These are phyloP conservation scores for Drosophila lacteicornis DNA, from an alignment of 1,140 invertebrate genomes.

Conservation along the genomic window DNA sequence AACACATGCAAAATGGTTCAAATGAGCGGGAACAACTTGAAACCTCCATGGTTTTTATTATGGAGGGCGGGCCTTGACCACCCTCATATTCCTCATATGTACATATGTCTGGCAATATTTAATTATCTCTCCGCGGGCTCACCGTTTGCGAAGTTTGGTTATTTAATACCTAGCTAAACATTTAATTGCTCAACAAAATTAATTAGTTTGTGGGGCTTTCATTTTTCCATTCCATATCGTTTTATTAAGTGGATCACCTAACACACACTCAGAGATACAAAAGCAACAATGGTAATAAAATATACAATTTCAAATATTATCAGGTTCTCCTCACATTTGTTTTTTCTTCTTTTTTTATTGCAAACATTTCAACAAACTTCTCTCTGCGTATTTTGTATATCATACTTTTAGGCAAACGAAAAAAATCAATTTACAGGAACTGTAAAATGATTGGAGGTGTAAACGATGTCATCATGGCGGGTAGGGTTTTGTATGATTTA, in stretches of 20 bases:
- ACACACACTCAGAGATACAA: conserved; percentile 20
- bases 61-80: not conserved
- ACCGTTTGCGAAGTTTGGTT: conserved; percentile 18
- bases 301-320: conserved; percentile 20
- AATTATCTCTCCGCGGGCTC: conserved; percentile 10
- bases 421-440: not conserved
- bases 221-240: not conserved
- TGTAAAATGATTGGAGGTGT: conserved; percentile 20
- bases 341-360: not conserved
- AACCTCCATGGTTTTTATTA: conserved; percentile 14
- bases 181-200: conserved; percentile 29
- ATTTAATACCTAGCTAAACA: conserved; percentile 70
- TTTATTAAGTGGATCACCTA: conserved; percentile 7
- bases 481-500: conserved; percentile 19
- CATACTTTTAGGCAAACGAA: conserved; percentile 16
- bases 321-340: conserved; percentile 1
- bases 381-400: not conserved
- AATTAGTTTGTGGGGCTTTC: conserved; percentile 3
- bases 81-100: not conserved
- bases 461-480: conserved; percentile 18
- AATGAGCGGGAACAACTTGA: conserved; percentile 1
- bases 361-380: conserved; percentile 15
- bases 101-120: conserved; percentile 12
- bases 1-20: not conserved
- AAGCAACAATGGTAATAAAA: conserved; percentile 32